Evolutionary conservation across 2,888 invertebrate species (phyloP), one percentile per base, ranked within the genome.

Genomic region (Dione vanillae): DNA sequence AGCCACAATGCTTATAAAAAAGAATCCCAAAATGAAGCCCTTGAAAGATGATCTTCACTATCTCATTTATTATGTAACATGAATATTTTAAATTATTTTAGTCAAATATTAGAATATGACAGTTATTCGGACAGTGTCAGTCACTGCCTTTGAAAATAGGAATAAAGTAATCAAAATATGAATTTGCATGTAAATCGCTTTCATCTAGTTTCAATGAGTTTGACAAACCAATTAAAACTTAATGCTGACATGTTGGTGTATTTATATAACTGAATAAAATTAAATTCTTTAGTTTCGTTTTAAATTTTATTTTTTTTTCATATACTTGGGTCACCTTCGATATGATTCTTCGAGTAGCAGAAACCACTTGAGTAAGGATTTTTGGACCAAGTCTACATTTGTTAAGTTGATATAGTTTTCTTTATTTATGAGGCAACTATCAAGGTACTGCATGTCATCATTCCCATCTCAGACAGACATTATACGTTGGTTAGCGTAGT

Each of bases 181-280:
- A 61, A 70, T 70, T 70, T 66, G 51, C 70, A 70, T 70, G 52
- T 66, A 70, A 70, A 70, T 66, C 43, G 52, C 70, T 70, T 70
- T 59, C 65, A 51, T 59, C 58, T 66, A 59, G 52, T 70, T 45
- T 65, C 65, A 16, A 61, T 49, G 47, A 58, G 65, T 56, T 45
- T 11, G 67, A 51, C 41, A 7, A 16, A 45, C 51, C 52, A 68
- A 68, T 68, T 62, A 68, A 68, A 68, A 62, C 61, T 68, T 68
- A 68, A 68, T 27, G n/a, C 68, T 14, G 12, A 37, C 68, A 47
- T 58, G 45, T 68, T 51, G 49, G 19, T 19, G 27, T 52, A 16
- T 61, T 67, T 58, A 62, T 61, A 61, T 19, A 51, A 9, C 19
- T 49, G 11, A 19, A 11, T 19, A 6, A 20, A 5, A 16, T 62